These are phyloP conservation scores for Lagodon rhomboides DNA, from an alignment of 2,797 vertebrate genomes.

Conservation along the genomic window DNA sequence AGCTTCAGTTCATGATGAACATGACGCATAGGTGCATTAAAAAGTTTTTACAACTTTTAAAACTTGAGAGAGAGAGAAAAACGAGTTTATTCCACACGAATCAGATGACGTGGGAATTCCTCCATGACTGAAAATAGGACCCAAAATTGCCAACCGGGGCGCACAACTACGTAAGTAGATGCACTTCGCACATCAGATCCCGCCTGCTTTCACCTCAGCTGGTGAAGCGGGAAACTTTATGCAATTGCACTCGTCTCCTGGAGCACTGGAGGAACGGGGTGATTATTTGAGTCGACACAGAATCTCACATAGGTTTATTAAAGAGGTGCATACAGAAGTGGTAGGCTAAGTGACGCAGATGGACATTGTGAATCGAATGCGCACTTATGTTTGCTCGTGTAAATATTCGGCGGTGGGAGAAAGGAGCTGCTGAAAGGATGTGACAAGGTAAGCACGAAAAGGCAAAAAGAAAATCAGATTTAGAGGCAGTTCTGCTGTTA, in stretches of 20 bases:
- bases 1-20: background rate
- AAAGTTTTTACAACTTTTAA: constrained; percentile 29
- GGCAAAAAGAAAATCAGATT: constrained; percentile 9
- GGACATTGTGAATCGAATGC: constrained; percentile 52
- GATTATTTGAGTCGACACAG: constrained; percentile 45
- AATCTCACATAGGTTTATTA: constrained; percentile 13
- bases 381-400: constrained; percentile 41
- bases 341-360: constrained; percentile 47
- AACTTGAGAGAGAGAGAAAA: constrained; percentile 3
- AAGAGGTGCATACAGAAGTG: constrained; percentile 24
- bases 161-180: constrained; percentile 45
- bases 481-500: background rate
- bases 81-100: constrained; percentile 3
- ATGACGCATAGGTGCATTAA: constrained; percentile 15
- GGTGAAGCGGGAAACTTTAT: constrained; percentile 34
- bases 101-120: constrained; percentile 50
- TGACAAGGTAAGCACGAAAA: constrained; percentile 15
- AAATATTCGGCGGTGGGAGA: constrained; percentile 22
- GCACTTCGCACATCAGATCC: constrained; percentile 48
- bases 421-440: constrained; percentile 5
- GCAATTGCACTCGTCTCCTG: constrained; percentile 70
- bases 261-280: constrained; percentile 20
- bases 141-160: constrained; percentile 31
- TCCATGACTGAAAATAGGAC: constrained; percentile 60
- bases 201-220: constrained; percentile 19